A percentile compares a stretch with the other conserved stretches of the same genome.
These are phyloP conservation scores for Sycophaga agraensis DNA, from an alignment of 1,140 invertebrate species.

Conservation along the genomic window DNA sequence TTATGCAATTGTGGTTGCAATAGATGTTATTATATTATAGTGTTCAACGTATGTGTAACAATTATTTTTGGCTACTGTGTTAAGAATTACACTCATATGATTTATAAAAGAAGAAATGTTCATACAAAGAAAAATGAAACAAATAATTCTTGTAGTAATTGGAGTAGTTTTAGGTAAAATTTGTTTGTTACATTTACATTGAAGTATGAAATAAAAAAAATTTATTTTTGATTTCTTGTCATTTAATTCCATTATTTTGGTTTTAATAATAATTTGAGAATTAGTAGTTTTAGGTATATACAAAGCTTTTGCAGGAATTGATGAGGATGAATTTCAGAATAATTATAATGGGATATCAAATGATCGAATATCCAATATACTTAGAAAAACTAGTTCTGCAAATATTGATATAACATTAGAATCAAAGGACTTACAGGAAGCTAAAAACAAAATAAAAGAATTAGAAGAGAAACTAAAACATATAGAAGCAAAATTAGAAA, in stretches of 20 bases:
- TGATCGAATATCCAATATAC: constrained; percentile 26
- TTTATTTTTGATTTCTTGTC: too few species aligned
- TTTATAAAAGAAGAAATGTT: constrained; percentile 21
- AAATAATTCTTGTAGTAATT: constrained; percentile 45
- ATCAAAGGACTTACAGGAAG: constrained; percentile 62
- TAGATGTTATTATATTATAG: too few species aligned
- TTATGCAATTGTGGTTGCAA: too few species aligned
- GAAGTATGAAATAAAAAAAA: background rate
- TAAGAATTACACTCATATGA: background rate
- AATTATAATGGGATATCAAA: constrained; percentile 1
- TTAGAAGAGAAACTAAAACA: constrained; percentile 72
- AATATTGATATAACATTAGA: constrained; percentile 42
- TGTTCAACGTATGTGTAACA: too few species aligned
- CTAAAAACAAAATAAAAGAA: constrained; percentile 64
- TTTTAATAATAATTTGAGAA: background rate
- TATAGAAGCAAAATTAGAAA: constrained; percentile 62
- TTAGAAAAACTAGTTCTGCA: constrained; percentile 23
- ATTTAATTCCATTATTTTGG: too few species aligned
- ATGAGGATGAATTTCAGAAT: constrained; percentile 31
- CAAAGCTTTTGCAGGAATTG: constrained; percentile 46
- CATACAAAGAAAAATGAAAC: constrained; percentile 52
- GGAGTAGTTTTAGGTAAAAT: constrained; percentile 46
- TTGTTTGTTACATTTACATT: background rate
- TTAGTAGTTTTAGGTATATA: constrained; percentile 54
- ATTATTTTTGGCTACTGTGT: background rate